Conservation (phyloP, 2,888 invertebrate genomes). For the Trachelus iudaicus region DNA sequence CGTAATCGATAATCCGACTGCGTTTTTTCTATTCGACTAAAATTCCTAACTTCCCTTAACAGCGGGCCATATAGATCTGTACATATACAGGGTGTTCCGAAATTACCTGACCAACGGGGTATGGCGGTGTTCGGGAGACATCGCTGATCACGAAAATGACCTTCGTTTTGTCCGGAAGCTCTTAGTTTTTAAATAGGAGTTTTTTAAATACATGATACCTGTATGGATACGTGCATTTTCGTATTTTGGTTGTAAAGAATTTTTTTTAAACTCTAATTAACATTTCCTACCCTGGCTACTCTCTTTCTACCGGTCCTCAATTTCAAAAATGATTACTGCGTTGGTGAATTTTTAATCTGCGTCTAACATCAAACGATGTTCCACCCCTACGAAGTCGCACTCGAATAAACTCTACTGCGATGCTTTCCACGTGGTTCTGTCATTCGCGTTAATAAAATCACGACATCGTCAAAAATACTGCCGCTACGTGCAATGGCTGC, state of each 20-base stretch:
- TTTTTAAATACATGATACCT: too few relatives aligned
- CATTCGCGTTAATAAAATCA: background rate
- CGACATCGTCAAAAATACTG: background rate
- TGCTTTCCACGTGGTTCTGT: background rate
- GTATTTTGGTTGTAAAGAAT: background rate
- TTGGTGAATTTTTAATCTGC: background rate
- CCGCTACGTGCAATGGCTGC: background rate
- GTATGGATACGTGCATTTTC: background rate
- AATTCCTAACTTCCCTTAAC: background rate
- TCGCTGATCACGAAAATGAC: too few relatives aligned
- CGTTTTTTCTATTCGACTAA: background rate
- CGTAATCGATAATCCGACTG: background rate
- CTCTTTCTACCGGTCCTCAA: background rate
- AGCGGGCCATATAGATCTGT: background rate
- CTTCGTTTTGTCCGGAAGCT: too few relatives aligned
- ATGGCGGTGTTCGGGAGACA: too few relatives aligned
- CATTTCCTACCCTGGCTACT: background rate
- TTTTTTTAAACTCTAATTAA: background rate
- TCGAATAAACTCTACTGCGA: background rate
- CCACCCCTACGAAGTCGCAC: background rate
- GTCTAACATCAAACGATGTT: background rate
- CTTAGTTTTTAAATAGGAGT: too few relatives aligned
- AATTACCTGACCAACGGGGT: too few relatives aligned
- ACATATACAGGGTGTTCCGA: too few relatives aligned
- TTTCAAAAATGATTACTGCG: background rate